Base-by-base conservation (phyloP, 2,113 vertebrate genomes). In the Scopus umbretta region DNA sequence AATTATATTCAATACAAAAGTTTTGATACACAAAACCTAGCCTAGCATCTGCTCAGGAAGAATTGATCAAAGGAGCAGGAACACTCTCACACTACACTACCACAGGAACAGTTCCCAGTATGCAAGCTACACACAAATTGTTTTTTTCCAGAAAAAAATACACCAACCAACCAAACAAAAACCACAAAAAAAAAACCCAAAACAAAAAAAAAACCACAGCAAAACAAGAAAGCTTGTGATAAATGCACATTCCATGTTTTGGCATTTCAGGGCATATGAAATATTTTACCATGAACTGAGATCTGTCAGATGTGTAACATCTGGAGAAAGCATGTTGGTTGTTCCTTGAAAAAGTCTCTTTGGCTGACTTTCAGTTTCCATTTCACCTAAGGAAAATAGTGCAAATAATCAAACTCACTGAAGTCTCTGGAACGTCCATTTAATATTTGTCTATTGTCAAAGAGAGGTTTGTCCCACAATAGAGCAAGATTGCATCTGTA, bases 281-380 rank as follows among this genome's bases (percentile, higher is more conserved):
- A 50, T 86, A 95, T 88, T 97, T 98, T 98, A 99, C 99, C 99
- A 99, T 97, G 99, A 99, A 94, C 98, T 97, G 94, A 99, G 98
- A 97, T 99, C 99, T 55, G 99, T 98, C 96, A 99, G 92, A 80
- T 99, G 98, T 18, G 98, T 96, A 71, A 98, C 96, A 26, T 99
- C 99, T 3, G 99, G 97, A 66, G 99, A 99, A 96, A 99, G 97
- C 99, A 99, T 99, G 96, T 97, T 99, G 93, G 99, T 99, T 70
- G 99, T 99, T 75, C 99, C 99, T 98, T 99, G 99, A 97, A 99
- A 99, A 71, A 99, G 98, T 97, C 99, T 99, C 98, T 99, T 99
- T 53, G 99, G 99, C 94, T 99, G 99, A 97, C 99, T 99, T 98
- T 99, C 99, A 3, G 98, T 98, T 96, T 99, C 99, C 99, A 99